Conservation (phyloP, 2,113 vertebrate species). For the Cranoglanis bouderius region DNA sequence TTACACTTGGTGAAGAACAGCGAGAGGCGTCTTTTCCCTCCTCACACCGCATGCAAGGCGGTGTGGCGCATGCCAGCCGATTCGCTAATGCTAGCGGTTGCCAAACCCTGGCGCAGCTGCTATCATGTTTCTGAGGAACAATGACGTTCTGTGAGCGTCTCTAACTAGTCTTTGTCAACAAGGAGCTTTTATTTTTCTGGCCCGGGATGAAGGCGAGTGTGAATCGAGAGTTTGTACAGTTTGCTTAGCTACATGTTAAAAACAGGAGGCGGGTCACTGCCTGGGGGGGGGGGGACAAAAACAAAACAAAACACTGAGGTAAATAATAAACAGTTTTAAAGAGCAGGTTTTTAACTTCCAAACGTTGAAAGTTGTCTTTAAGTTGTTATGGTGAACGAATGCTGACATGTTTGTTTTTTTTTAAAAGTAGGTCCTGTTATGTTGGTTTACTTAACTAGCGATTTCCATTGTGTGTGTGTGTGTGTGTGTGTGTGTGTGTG, state of each 20-base stretch:
- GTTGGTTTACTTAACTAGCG: neutral
- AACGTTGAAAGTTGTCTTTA: neutral
- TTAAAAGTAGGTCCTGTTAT: neutral
- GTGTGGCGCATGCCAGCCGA: constrained; percentile 63
- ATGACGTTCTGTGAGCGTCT: constrained; percentile 68
- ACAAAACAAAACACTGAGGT: neutral
- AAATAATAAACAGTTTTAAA: neutral
- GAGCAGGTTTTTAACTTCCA: neutral
- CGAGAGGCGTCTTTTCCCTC: neutral
- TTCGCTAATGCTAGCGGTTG: constrained; percentile 68
- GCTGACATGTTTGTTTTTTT: too few species aligned
- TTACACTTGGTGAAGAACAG: neutral
- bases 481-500: neutral
- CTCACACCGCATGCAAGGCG: constrained; percentile 47
- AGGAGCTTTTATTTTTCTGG: constrained; percentile 57
- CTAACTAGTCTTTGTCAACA: constrained; percentile 60
- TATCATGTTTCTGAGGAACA: constrained; percentile 74
- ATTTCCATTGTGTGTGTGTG: neutral
- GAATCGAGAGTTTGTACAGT: constrained; percentile 36
- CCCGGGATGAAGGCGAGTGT: constrained; percentile 34
- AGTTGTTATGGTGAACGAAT: neutral
- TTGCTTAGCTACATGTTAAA: constrained; percentile 10
- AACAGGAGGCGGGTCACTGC: constrained; percentile 24
- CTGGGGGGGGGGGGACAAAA: too few species aligned
- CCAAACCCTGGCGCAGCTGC: constrained; percentile 61